Conservation (phyloP, 2,113 vertebrate species). For the Arvicanthis niloticus region DNA sequence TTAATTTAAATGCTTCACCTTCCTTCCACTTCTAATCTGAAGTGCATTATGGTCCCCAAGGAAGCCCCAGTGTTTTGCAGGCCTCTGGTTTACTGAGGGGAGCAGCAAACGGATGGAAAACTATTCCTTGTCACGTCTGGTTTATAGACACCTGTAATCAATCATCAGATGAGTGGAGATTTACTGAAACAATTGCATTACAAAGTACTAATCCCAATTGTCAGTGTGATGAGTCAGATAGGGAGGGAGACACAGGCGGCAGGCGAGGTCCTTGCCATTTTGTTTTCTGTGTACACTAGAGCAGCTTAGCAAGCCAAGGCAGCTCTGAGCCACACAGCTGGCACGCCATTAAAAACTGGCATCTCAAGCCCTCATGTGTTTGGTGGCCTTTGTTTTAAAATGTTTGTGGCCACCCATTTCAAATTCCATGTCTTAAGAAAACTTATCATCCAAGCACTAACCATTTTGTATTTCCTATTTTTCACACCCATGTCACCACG, state of each 20-base stretch:
- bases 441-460: neutral
- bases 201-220: constrained; percentile 64
- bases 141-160: constrained; percentile 72
- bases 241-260: constrained; percentile 28
- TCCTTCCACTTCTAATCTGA: constrained; percentile 58
- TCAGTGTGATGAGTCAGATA: constrained; percentile 61
- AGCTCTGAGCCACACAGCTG: neutral
- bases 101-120: constrained; percentile 37
- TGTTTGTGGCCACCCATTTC: neutral
- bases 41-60: constrained; percentile 28
- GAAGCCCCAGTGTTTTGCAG: constrained; percentile 56
- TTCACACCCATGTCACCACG: neutral
- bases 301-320: neutral
- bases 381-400: neutral
- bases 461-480: neutral
- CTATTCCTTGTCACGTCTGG: constrained; percentile 11
- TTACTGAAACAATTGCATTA: constrained; percentile 75
- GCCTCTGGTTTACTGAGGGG: constrained; percentile 55
- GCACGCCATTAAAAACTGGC: neutral
- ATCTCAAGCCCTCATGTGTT: neutral
- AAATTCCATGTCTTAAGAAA: neutral
- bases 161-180: constrained; percentile 63
- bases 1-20: constrained; percentile 75
- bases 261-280: neutral
- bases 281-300: neutral